A percentile compares a stretch with the other conserved stretches of the same genome.
phyloP scores from a whole-genome alignment of 1,140 invertebrate genomes.

The Kradibia gibbosae region DNA sequence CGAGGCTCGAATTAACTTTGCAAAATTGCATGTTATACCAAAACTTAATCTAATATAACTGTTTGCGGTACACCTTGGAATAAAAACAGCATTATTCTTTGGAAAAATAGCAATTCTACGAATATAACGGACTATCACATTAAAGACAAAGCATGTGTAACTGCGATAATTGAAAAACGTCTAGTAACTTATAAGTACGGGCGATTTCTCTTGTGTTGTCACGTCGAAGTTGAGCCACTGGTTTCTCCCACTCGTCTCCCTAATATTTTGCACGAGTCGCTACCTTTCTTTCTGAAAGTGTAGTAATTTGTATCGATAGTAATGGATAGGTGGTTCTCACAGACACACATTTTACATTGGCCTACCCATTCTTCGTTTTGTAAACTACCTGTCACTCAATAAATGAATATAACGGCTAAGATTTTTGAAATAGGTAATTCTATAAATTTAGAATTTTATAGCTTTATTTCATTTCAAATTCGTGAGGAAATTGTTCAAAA shows the following conservation, averaged over 20 bases:
- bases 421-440: not conserved
- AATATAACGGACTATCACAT: not conserved
- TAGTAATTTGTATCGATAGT: slow-evolving; percentile 9
- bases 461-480: too few relatives aligned
- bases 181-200: not conserved
- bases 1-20: not conserved
- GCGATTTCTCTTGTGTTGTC: not conserved
- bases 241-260: not conserved
- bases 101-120: not conserved
- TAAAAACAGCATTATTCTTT: not conserved
- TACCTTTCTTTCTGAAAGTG: not conserved
- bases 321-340: not conserved
- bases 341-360: not conserved
- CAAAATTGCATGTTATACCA: not conserved
- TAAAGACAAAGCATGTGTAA: not conserved
- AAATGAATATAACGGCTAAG: not conserved
- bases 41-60: slow-evolving; percentile 9
- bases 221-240: not conserved
- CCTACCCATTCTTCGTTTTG: not conserved
- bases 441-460: too few relatives aligned
- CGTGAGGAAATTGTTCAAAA: too few relatives aligned
- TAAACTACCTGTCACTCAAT: not conserved
- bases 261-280: not conserved
- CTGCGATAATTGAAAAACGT: not conserved
- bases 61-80: not conserved